Conservation (phyloP, 2,888 invertebrate genomes). For the Epsilonema sp. region DNA sequence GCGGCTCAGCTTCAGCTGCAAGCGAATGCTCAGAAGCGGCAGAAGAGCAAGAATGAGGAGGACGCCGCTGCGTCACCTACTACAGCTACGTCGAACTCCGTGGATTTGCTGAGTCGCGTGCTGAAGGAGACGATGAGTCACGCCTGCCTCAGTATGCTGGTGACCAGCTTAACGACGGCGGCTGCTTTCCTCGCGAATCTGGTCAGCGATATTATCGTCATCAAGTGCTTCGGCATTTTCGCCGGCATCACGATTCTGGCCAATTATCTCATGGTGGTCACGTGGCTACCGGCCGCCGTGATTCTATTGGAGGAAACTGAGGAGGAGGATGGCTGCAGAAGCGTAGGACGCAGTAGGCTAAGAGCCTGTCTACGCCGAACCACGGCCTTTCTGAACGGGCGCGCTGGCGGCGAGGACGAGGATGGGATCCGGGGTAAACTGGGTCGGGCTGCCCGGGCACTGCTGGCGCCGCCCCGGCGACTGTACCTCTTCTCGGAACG, state of each 20-base stretch:
- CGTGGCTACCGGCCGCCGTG: slow-evolving; percentile 71
- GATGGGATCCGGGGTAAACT: too few species aligned
- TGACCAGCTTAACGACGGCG: slow-evolving; percentile 76
- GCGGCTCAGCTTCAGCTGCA: too few species aligned
- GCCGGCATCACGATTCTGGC: slow-evolving; percentile 71
- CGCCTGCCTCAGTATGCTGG: slow-evolving; percentile 66
- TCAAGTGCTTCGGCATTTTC: slow-evolving; percentile 40
- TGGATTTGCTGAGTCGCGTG: neutral
- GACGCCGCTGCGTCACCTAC: neutral
- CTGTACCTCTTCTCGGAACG: too few species aligned
- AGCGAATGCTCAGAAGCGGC: too few species aligned
- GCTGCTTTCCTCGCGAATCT: slow-evolving; percentile 76
- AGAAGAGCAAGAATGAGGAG: too few species aligned
- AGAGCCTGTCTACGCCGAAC: slow-evolving; percentile 10
- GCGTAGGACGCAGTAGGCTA: slow-evolving; percentile 11
- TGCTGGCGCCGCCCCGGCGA: too few species aligned
- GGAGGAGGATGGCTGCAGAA: too few species aligned
- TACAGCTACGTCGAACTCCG: too few species aligned
- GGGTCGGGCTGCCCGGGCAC: too few species aligned
- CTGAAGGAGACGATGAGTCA: slow-evolving; percentile 42
- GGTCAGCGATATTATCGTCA: slow-evolving; percentile 58
- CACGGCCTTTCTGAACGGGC: too few species aligned
- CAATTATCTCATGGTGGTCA: slow-evolving; percentile 69
- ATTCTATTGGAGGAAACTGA: slow-evolving; percentile 58
- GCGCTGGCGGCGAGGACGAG: too few species aligned